A percentile compares a stretch with the other conserved stretches of the same genome.
Conservation (phyloP, 2,113 vertebrate species). For the western clawed frog (Xenopus tropicalis) region DNA sequence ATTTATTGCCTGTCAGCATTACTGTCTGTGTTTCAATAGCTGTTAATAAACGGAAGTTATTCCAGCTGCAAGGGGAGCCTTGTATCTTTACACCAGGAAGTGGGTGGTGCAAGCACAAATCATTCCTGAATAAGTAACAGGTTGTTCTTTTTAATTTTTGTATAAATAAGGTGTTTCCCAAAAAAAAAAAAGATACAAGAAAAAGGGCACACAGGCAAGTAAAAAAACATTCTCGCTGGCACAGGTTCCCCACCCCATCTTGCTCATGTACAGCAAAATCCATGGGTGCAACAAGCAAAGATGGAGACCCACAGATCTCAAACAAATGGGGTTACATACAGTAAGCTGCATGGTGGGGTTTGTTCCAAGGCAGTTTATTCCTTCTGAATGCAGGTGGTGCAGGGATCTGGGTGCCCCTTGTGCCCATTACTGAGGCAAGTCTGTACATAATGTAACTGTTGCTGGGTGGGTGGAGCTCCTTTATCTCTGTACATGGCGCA, state of each 20-base stretch:
- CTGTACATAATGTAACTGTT: not conserved
- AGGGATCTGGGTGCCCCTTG: not conserved
- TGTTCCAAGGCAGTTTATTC: too few relatives aligned
- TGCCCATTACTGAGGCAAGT: not conserved
- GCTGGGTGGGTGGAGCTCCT: constrained; percentile 1
- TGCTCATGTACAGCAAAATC: not conserved
- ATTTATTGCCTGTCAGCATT: constrained; percentile 52
- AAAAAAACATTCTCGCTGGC: constrained; percentile 36
- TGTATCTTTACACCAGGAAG: too few relatives aligned
- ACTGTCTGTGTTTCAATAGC: constrained; percentile 44
- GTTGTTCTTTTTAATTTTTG: constrained; percentile 66
- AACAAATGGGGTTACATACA: too few relatives aligned
- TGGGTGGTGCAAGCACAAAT: not conserved
- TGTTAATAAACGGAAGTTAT: constrained; percentile 36
- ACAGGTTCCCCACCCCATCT: constrained; percentile 46
- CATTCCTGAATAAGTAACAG: not conserved
- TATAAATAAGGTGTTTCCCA: constrained; percentile 77
- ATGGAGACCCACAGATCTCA: too few relatives aligned
- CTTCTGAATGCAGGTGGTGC: not conserved
- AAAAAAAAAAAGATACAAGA: constrained; percentile 57
- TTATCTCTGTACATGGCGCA: constrained; percentile 89
- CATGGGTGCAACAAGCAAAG: too few relatives aligned
- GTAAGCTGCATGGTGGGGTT: too few relatives aligned
- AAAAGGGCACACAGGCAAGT: constrained; percentile 45
- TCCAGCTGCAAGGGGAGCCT: constrained; percentile 2